Base-by-base conservation (phyloP, 1,140 invertebrate genomes). In the Bombus balteatus region DNA sequence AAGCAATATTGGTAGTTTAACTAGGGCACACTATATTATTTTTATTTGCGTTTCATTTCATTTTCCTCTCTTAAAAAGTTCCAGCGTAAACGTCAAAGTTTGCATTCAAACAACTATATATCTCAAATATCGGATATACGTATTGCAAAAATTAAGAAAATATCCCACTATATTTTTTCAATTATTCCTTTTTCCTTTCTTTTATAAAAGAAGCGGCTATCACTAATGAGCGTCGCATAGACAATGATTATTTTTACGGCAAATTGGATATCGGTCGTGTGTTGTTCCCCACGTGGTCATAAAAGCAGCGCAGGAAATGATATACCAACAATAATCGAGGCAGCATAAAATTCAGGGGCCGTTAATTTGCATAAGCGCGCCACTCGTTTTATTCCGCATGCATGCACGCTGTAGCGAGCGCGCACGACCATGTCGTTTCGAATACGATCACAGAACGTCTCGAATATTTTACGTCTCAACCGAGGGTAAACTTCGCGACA, bases 291-390 rank as follows among this genome's bases (percentile, higher is more conserved):
- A 2, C 13, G 10, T 28, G 57, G n/a, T 41, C 59, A 73, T 75
- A 86, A 87, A 87, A 34, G n/a, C 39, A 37, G 12, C 18, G 9
- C 10, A 1, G 18, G 39, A 18, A 68, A 62, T 47, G 76, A 85
- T 57, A 75, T 39, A 75, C 59, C 62, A 76, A 83, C 53, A 53
- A 85, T 71, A 81, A 80, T 71, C 66, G 32, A n/a, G 47, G 53
- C 47, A n/a, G 15, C 70, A 41, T 79, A 59, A 78, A 78, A 79
- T 70, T 43, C 86, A 68, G 41, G 2, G 32, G 66, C 34, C 43
- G 43, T 88, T 80, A 80, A 80, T 88, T 88, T 85, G 59, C 76
- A 73, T 74, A 66, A 88, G 62, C 43, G 86, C 34, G 53, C 70
- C 12, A n/a, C 66, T 78, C 57, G 73, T 87, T 87, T 77, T 68